Base-by-base conservation (phyloP, 2,113 vertebrate species). In the Leiothrix lutea region DNA sequence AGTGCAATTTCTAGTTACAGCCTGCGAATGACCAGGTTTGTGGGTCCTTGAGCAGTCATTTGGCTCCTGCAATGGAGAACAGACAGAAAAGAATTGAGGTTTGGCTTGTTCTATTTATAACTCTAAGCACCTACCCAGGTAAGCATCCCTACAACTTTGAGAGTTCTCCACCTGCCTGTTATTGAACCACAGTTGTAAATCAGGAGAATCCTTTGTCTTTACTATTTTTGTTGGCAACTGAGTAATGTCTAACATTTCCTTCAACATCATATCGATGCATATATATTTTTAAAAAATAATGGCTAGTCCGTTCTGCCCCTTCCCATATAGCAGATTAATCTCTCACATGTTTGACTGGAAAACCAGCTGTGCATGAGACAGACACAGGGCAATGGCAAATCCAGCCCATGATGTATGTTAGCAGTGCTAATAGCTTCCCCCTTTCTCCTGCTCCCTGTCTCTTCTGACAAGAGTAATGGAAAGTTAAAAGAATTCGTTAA, bases 401-500 rank as follows among this genome's bases (percentile, higher is more conserved):
- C 58, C 72, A 75, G 54, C 70, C 54, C 40, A 8, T 72, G 77
- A 61, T 51, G 22, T 73, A 25, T 35, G 35, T 54, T 75, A 93
- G 78, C 67, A 50, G 25, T 50, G 50, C 1, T 15, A 57, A 66
- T 31, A 90, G 33, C 87, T 87, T 53, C 33, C 33, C 56, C 42
- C 45, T 90, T 65, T 79, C 60, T 91, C 45, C 35, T 66, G 81
- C 57, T 82, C 85, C 70, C 45, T 91, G 70, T 87, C 74, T 88
- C 40, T 81, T n/a, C 57, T 58, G 90, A 81, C 56, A 90, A 84
- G 54, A 93, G 36, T 74, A 90, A 96, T 92, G 92, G 51, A 57
- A 91, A 95, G 71, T 95, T 93, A 80, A 92, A 95, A 95, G 61
- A 75, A 95, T 91, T 86, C 60, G 62, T 96, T 92, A 73, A 94